Percentiles rank a stretch among this genome's conserved stretches.
Conservation (phyloP, 2,113 vertebrate species). For the Hypanus sabinus region DNA sequence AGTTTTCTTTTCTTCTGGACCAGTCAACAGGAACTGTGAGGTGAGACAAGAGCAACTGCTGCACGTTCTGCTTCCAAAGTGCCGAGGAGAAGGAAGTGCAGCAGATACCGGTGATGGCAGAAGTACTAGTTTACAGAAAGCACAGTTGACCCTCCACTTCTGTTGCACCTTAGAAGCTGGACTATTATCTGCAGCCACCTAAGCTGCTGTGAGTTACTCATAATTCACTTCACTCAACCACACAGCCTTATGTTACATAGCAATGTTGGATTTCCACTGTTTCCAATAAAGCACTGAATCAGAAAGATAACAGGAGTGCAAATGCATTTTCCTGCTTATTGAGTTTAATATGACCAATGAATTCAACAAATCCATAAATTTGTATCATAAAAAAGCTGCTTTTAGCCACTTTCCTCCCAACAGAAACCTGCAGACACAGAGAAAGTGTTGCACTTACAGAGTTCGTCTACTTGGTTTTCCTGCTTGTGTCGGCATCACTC, state of each 20-base stretch:
- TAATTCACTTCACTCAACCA: not conserved
- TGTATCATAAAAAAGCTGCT: not conserved
- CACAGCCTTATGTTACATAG: not conserved
- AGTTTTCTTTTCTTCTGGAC: not conserved
- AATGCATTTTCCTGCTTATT: not conserved
- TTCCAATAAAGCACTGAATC: not conserved
- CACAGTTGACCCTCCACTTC: not conserved
- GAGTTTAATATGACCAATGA: not conserved
- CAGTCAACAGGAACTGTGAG: not conserved
- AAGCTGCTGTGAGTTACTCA: not conserved
- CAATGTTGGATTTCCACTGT: not conserved
- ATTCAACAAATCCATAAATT: too few relatives aligned
- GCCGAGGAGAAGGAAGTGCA: not conserved
- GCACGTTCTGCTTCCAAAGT: not conserved
- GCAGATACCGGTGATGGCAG: not conserved
- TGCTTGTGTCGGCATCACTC: not conserved
- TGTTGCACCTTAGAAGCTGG: not conserved
- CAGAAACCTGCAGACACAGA: not conserved
- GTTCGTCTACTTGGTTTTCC: not conserved
- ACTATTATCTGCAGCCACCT: not conserved
- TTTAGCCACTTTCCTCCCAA: not conserved
- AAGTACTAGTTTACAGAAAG: not conserved
- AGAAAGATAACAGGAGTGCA: not conserved
- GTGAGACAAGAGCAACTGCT: not conserved
- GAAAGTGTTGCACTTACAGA: not conserved